phyloP scores from a whole-genome alignment of 64 coral and sea anemone genomes.

The Pocillopora damicornis region DNA sequence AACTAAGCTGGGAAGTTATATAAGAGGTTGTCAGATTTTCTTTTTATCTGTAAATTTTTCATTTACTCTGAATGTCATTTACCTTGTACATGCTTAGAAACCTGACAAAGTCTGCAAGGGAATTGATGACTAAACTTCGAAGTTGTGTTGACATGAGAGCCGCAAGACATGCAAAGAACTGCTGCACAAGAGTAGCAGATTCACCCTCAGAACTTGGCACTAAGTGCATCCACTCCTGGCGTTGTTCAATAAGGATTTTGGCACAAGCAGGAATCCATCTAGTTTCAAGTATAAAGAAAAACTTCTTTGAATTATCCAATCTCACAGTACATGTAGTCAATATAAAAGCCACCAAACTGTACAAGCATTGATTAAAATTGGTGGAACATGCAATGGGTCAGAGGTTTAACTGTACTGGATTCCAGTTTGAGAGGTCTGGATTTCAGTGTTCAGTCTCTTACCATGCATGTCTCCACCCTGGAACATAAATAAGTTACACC shows the following conservation, averaged over 20 bases:
- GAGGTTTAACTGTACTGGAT: no score
- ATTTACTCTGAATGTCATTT: not conserved
- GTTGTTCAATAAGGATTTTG: conserved; percentile 63
- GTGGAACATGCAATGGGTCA: no score
- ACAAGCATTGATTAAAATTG: no score
- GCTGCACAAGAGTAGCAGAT: conserved; percentile 70
- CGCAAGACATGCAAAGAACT: conserved; percentile 94
- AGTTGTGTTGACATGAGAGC: conserved; percentile 96
- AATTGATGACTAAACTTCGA: conserved; percentile 90
- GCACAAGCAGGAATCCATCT: conserved; percentile 98
- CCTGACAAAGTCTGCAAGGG: conserved; percentile 85
- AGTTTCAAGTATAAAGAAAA: not conserved
- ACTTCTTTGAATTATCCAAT: not conserved
- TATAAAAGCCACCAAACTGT: no score
- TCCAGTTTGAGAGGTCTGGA: no score
- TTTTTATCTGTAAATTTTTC: no score
- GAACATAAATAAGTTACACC: no score
- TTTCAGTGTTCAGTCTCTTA: no score
- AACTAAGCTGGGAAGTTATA: no score
- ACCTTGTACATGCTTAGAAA: conserved; percentile 90
- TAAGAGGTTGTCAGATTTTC: no score
- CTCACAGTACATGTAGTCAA: not conserved
- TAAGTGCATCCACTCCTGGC: conserved; percentile 84
- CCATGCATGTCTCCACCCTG: no score
- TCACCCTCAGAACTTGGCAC: conserved; percentile 79